Base-by-base conservation (phyloP, 2,797 vertebrate species). In the Eulemur albifrons region DNA sequence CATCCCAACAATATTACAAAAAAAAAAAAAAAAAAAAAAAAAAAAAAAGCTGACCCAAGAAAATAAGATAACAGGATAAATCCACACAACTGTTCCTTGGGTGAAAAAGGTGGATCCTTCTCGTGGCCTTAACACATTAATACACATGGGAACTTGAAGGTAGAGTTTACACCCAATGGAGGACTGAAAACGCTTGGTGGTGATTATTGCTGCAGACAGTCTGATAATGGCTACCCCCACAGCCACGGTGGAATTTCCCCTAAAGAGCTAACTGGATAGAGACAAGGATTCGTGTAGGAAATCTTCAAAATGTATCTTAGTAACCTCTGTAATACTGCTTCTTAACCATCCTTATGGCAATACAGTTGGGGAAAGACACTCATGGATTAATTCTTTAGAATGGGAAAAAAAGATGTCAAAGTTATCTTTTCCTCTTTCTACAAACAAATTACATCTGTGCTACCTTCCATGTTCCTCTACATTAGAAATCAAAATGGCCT, bases 61-160 rank as follows among this genome's bases (percentile, higher is more conserved):
- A 90, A 81, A 70, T 43, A 63, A 94, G 35, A n/a, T 61, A 85
- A 63, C 48, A 87, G 54, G 83, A 82, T 77, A 40, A 96, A 61
- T 25, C 27, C 57, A 54, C 17, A 32, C 7, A 30, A 50, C 27
- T 76, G 21, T 57, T 84, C 52, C 70, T 72, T 83, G 20, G 54
- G 48, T 77, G 13, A 69, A 88, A 90, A 95, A 70, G 27, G 38
- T 15, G 6, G 40, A 45, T 67, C 35, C 48, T 95, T 67, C 23
- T 67, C 48, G n/a, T 57, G 79, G 54, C 40, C 57, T 65, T 63
- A 80, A 70, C 17, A 59, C n/a, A 48, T 40, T 52, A 50, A 52
- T 54, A 48, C 7, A 76, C 38, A 8, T 30, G 61, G 54, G 43
- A 63, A 32, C 81, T 72, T 73, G 27, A 80, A 32, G 25, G 48